Base-by-base conservation (phyloP, 2,888 invertebrate species). In the Pandemis heparana region DNA sequence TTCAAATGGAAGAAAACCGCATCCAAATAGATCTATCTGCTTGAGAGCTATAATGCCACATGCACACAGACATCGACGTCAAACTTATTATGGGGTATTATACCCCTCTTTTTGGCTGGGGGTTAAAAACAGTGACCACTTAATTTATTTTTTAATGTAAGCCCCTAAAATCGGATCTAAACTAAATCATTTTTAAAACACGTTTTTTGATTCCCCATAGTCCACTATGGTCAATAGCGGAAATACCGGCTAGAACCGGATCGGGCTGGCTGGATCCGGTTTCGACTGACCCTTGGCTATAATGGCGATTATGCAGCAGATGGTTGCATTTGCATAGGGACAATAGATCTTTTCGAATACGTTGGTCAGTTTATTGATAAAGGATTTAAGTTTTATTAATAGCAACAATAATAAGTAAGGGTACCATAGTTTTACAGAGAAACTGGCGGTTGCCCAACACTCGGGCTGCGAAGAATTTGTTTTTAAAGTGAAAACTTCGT, bases 171-270 rank as follows among this genome's bases (percentile, higher is more conserved):
- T 32, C 23, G 23, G 23, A 32, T 1, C 23, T 4, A 32, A 32
- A 32, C 23, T 32, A 32, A 32, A 32, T 32, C 2, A 32, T 32
- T 46, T 46, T n/a, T 6, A 48, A 48, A 48, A 48, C 14, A 32
- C 7, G 1, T 53, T 51, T 62, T 70, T 16, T 10, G 43, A 51
- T 48, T 66, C 23, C 53, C 43, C 18, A 59, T 64, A 16, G 56
- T 53, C 32, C 18, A 38, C n/a, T 39, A 8, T 5, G 46, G 18
- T 61, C 48, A 48, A 60, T n/a, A 51, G 38, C 71, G 66, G 88
- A 92, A 86, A 87, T 83, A 81, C 80, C 85, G 89, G 88, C 85
- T 88, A 81, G 87, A 83, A 81, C 80, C 86, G 90, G 88, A 85
- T 88, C 81, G 84, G 77, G 78, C 80, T 84, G 82, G 84, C 80